These are phyloP conservation scores for Phataginus tricuspis DNA, from an alignment of 2,797 vertebrate genomes.

Conservation along the genomic window DNA sequence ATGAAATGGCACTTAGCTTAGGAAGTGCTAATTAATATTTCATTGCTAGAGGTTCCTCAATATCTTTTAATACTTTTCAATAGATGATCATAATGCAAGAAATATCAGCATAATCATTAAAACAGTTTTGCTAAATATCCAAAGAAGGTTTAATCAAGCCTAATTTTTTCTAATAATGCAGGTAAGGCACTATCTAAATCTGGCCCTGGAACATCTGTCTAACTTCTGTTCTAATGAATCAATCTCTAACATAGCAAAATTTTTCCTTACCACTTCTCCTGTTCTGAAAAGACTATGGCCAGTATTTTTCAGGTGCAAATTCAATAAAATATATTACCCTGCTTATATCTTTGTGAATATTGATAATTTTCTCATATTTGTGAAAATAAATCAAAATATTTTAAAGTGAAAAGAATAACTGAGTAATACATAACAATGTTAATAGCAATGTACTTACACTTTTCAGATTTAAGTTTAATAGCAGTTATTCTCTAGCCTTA, in stretches of 20 bases:
- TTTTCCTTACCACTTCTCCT: neutral
- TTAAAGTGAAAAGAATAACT: neutral
- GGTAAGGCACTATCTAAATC: rapidly evolving
- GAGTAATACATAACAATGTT: neutral
- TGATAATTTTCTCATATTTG: neutral
- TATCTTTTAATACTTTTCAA: neutral
- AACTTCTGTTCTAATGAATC: neutral
- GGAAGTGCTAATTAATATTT: conserved; percentile 20
- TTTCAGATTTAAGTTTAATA: neutral
- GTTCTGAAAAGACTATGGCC: neutral
- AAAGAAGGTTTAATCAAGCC: neutral
- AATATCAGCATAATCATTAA: neutral
- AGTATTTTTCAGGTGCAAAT: neutral
- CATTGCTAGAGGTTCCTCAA: neutral
- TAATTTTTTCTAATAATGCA: neutral
- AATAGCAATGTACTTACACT: neutral
- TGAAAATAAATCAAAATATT: neutral
- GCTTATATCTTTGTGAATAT: neutral
- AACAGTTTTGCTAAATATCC: neutral
- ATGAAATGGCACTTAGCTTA: neutral
- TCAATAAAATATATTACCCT: neutral
- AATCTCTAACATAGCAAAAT: neutral
- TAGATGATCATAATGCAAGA: neutral
- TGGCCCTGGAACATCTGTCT: rapidly evolving
- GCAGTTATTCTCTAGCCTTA: neutral